Conservation (phyloP, 1,140 invertebrate genomes). For the Drosophila nikananu region DNA sequence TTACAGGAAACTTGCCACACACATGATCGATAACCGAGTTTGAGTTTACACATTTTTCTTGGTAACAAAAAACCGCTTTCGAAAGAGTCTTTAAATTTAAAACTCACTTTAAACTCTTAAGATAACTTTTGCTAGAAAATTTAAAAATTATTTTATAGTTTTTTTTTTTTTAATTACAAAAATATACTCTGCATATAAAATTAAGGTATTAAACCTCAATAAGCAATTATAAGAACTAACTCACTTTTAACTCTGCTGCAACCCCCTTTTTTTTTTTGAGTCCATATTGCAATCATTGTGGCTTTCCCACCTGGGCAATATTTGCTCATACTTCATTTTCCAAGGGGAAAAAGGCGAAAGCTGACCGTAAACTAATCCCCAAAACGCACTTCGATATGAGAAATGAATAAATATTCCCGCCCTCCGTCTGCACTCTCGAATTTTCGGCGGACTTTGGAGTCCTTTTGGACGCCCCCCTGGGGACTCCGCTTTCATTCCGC, state of each 20-base stretch:
- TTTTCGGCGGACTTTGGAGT: conserved; percentile 12
- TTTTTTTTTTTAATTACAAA: too few species aligned
- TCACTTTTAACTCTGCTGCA: background rate
- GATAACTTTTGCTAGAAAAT: too few species aligned
- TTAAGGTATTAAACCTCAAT: too few species aligned
- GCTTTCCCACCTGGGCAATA: conserved; percentile 13
- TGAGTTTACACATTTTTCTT: background rate
- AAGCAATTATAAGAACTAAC: too few species aligned
- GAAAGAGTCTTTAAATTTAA: background rate
- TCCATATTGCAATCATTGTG: conserved; percentile 10
- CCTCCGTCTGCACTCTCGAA: background rate
- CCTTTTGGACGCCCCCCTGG: conserved; percentile 31
- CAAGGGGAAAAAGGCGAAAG: background rate
- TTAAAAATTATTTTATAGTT: too few species aligned
- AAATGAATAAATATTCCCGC: conserved; percentile 26
- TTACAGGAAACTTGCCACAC: conserved; percentile 10
- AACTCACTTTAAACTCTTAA: too few species aligned
- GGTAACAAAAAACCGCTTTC: background rate
- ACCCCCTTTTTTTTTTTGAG: background rate
- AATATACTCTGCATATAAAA: too few species aligned
- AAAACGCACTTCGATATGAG: conserved; percentile 41
- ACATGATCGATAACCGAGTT: conserved; percentile 4
- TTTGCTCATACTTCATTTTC: conserved; percentile 6
- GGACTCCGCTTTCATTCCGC: conserved; percentile 53
- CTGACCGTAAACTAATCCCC: conserved; percentile 9